A percentile compares a stretch with the other conserved stretches of the same genome.
phyloP scores from a whole-genome alignment of 2,797 vertebrate genomes.

The Salmo trutta region DNA sequence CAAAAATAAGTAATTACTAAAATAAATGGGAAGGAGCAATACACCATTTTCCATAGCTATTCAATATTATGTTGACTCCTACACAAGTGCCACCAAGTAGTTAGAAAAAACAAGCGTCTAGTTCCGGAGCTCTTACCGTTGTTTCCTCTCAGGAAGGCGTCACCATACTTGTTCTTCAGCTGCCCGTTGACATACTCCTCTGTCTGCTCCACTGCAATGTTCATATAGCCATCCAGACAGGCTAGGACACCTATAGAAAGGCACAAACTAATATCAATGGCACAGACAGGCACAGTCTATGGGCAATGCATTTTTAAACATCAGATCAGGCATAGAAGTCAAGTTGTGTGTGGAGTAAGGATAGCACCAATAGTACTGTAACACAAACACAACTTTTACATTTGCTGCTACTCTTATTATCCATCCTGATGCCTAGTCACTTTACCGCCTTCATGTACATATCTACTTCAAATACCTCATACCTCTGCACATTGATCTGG shows the following conservation, averaged over 20 bases:
- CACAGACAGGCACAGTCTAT: no score
- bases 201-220: slow-evolving; percentile 97
- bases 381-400: not conserved
- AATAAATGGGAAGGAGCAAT: not conserved
- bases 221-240: slow-evolving; percentile 98
- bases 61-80: not conserved
- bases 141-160: slow-evolving; percentile 97
- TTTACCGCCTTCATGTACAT: no score
- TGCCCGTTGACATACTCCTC: slow-evolving; percentile 99
- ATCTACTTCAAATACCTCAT: no score
- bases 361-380: not conserved
- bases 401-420: no score
- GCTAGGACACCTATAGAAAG: slow-evolving; percentile 88
- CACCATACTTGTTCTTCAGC: slow-evolving; percentile 98
- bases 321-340: not conserved
- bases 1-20: not conserved
- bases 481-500: no score
- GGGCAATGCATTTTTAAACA: no score
- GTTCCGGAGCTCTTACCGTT: slow-evolving; percentile 81
- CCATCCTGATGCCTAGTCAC: no score
- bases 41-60: not conserved
- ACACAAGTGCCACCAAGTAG: no score
- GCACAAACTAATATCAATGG: not conserved
- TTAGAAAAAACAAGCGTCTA: not conserved
- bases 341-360: not conserved